phyloP scores from a whole-genome alignment of 1,140 invertebrate genomes.

The Globodera rostochiensis region DNA sequence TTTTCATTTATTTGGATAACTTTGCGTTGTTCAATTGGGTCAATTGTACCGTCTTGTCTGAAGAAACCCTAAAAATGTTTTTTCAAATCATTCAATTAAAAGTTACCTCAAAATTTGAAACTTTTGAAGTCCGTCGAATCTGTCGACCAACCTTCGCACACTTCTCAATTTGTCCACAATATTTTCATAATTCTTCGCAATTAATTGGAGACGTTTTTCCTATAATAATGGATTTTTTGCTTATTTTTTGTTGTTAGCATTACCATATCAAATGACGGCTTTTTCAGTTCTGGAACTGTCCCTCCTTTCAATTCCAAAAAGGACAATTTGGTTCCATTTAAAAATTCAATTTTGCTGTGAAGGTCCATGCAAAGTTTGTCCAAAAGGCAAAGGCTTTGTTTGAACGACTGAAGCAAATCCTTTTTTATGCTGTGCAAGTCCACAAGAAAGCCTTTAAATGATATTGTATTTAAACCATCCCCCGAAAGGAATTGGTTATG shows the following conservation, averaged over 20 bases:
- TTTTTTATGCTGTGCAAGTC: background rate
- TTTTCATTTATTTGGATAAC: slow-evolving; percentile 25
- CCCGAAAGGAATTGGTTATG: no score
- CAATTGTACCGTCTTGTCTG: slow-evolving; percentile 7
- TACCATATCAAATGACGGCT: slow-evolving; percentile 17
- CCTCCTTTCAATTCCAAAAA: background rate
- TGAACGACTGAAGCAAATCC: background rate
- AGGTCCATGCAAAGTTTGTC: background rate
- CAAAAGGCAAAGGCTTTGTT: background rate
- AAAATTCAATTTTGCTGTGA: background rate
- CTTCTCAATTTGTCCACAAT: slow-evolving; percentile 4
- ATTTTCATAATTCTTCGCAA: slow-evolving; percentile 6
- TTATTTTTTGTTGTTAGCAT: background rate
- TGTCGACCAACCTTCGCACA: background rate
- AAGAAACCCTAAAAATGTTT: background rate
- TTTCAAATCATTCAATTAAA: no score
- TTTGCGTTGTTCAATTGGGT: slow-evolving; percentile 17
- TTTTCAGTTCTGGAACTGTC: background rate
- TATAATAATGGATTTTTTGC: background rate
- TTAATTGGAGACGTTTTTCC: slow-evolving; percentile 21
- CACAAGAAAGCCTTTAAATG: background rate
- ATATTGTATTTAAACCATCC: no score
- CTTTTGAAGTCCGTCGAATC: background rate
- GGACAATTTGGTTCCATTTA: slow-evolving; percentile 1
- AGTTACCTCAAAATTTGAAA: background rate